Base-by-base conservation (phyloP, 2,888 invertebrate genomes). In the Polietes domitor region DNA sequence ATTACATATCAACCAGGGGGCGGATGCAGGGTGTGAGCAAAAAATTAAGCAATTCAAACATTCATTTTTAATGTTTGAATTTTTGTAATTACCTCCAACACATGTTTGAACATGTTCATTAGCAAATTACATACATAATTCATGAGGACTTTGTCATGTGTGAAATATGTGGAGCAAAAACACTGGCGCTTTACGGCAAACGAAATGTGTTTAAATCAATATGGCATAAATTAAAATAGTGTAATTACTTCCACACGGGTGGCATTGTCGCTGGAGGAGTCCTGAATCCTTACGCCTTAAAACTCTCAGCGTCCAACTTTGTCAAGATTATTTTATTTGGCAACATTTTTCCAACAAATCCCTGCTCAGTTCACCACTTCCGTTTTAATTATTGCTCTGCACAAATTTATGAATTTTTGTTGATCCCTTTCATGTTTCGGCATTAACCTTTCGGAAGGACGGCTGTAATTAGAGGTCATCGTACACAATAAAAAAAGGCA, bases 41-140 rank as follows among this genome's bases (percentile, higher is more conserved):
- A 58, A 28, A n/a, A 28, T 10, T 2, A 4, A 28, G n/a, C 61
- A 61, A 61, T 61, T 28, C 28, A 61, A 61, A 61, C 61, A 61
- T 28, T 28, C 7, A 28, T 61, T 28, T 61, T 15, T 32, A 58
- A 58, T 58, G 61, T 65, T 37, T 65, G 19, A 65, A 65, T 65
- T 37, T 65, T 37, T n/a, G n/a, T 65, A 65, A 65, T 65, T 65
- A 65, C 37, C 32, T 65, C 28, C 53, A 28, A 37, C 61, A 21
- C 15, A 37, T 65, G 41, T 41, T 65, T 37, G 41, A 65, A 17
- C 28, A 37, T 32, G 65, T 37, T 65, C 65, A 65, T 65, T 65
- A 65, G 41, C 37, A 41, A 61, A 37, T 65, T 41, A 41, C 65
- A 65, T 65, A 41, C 65, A 65, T 65, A 37, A 65, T 28, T 65